These are phyloP conservation scores for Theocolax elegans DNA, from an alignment of 1,140 invertebrate genomes.

Conservation along the genomic window DNA sequence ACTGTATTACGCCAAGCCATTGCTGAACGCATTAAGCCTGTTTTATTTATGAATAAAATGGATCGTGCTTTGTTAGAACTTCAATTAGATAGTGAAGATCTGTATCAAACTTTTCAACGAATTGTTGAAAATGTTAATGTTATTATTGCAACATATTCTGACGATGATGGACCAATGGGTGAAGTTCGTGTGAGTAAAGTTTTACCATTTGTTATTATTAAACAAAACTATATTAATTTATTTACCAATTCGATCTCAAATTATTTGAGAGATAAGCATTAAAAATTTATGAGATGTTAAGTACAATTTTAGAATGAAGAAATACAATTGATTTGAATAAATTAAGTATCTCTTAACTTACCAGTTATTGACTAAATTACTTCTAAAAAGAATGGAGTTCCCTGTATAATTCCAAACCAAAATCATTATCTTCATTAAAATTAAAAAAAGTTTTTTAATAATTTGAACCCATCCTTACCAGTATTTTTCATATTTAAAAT, in stretches of 20 bases:
- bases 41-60: slow-evolving; percentile 99
- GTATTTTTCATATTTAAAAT: no score
- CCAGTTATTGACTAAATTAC: no score
- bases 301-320: no score
- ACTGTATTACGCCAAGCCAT: slow-evolving; percentile 99
- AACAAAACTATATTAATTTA: neutral
- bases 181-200: slow-evolving; percentile 87
- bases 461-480: no score
- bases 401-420: no score
- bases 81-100: slow-evolving; percentile 94
- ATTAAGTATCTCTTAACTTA: no score
- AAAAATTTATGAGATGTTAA: no score
- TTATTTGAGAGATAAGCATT: slow-evolving; percentile 53
- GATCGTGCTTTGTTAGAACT: slow-evolving; percentile 96
- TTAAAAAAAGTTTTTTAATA: no score
- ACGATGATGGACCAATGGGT: slow-evolving; percentile 98
- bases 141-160: slow-evolving; percentile 99
- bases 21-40: slow-evolving; percentile 98
- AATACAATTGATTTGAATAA: no score
- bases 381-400: no score
- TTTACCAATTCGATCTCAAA: slow-evolving; percentile 64
- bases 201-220: neutral
- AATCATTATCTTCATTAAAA: no score
- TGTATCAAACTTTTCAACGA: slow-evolving; percentile 99
- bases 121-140: slow-evolving; percentile 99